Percentiles rank a stretch among this genome's conserved stretches.
Evolutionary conservation across 1,140 invertebrate species (phyloP).

Genomic region (Leguminivora glycinivorella): DNA sequence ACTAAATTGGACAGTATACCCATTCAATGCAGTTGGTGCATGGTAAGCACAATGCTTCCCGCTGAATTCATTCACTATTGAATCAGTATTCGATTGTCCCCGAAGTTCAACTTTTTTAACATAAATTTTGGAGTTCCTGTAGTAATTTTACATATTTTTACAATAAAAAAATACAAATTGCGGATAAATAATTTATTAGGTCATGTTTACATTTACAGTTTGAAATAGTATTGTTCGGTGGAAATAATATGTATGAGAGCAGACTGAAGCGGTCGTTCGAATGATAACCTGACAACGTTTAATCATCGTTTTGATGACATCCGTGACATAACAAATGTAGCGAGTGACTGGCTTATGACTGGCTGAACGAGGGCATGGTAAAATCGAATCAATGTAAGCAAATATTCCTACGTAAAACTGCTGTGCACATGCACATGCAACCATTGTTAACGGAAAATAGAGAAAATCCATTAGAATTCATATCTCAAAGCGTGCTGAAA

Average conservation of each 20-base stretch:
- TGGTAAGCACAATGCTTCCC: conserved; percentile 52
- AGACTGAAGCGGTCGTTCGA: neutral
- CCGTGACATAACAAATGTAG: neutral
- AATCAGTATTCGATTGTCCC: conserved; percentile 56
- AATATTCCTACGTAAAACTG: neutral
- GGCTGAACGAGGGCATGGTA: neutral
- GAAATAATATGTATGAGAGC: neutral
- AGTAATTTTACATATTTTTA: neutral
- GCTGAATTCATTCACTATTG: conserved; percentile 56
- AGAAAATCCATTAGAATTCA: conserved; percentile 15
- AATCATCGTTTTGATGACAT: neutral
- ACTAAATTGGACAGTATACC: conserved; percentile 50
- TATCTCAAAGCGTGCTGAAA: conserved; percentile 10
- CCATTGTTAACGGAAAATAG: conserved; percentile 3
- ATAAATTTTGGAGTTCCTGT: conserved; percentile 40
- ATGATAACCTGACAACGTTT: neutral
- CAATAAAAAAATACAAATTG: neutral
- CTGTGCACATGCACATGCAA: neutral
- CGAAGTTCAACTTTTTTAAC: conserved; percentile 44
- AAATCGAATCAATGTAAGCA: neutral
- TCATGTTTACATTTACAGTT: neutral
- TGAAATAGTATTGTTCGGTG: neutral
- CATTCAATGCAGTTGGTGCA: conserved; percentile 55
- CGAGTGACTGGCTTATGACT: neutral
- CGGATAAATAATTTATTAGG: neutral